Percentiles rank a stretch among this genome's conserved stretches.
These are phyloP conservation scores for Saiga tatarica DNA, from an alignment of 2,113 vertebrate genomes.

Conservation along the genomic window DNA sequence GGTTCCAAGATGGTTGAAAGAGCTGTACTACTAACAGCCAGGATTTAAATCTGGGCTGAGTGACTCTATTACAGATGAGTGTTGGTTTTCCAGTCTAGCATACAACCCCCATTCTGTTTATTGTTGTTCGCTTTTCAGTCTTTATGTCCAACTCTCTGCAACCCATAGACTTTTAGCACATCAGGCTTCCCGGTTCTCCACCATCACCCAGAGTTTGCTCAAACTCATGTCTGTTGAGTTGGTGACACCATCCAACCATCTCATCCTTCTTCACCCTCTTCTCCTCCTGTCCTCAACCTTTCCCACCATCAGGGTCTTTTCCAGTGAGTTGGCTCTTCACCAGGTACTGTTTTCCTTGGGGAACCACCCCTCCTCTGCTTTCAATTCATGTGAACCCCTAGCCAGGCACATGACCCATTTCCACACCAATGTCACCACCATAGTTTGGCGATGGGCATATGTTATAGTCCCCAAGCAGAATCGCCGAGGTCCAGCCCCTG, in stretches of 20 bases:
- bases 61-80: too few relatives aligned
- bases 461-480: neutral
- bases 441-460: neutral
- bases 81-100: neutral
- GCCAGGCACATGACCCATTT: neutral
- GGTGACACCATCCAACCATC: neutral
- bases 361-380: neutral
- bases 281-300: neutral
- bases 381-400: neutral
- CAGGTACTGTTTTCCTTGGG: neutral
- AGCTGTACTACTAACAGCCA: neutral
- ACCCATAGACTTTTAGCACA: fast-evolving
- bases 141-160: neutral
- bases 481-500: too few relatives aligned
- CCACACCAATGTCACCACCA: neutral
- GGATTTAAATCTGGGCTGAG: neutral
- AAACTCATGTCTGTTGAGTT: neutral
- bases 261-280: neutral
- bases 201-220: neutral
- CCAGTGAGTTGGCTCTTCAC: neutral
- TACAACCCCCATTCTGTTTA: neutral
- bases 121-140: neutral
- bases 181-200: neutral
- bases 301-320: neutral
- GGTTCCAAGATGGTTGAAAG: neutral